phyloP scores from a whole-genome alignment of 2,888 invertebrate species.

The Oasisia sp. region DNA sequence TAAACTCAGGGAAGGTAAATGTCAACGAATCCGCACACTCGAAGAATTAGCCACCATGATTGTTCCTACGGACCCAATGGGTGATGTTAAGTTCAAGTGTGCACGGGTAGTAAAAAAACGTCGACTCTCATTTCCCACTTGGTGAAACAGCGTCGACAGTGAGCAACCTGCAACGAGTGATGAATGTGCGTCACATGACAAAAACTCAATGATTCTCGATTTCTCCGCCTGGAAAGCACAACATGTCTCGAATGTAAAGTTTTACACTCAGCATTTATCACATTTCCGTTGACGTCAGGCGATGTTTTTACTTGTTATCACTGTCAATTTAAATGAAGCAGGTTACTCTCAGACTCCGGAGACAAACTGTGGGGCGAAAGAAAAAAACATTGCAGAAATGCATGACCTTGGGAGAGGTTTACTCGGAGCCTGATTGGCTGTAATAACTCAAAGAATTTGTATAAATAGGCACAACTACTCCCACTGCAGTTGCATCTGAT shows the following conservation, averaged over 20 bases:
- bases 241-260: conserved; percentile 7
- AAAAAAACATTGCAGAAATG: neutral
- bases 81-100: neutral
- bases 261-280: neutral
- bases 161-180: neutral
- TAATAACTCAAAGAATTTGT: no score
- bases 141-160: neutral
- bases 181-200: neutral
- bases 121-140: neutral
- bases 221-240: neutral
- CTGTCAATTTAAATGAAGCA: neutral
- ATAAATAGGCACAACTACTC: no score
- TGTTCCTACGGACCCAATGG: neutral
- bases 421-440: no score
- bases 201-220: neutral
- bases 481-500: no score
- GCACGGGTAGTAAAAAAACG: neutral
- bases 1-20: conserved; percentile 4
- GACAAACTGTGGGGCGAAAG: neutral
- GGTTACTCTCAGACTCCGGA: neutral
- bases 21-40: neutral
- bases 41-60: neutral
- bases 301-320: neutral
- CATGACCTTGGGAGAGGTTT: no score
- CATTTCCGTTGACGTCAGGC: neutral